Evolutionary conservation across 1,140 invertebrate genomes (phyloP), one percentile per base, ranked within the genome.

Genomic region (Diabrotica virgifera): DNA sequence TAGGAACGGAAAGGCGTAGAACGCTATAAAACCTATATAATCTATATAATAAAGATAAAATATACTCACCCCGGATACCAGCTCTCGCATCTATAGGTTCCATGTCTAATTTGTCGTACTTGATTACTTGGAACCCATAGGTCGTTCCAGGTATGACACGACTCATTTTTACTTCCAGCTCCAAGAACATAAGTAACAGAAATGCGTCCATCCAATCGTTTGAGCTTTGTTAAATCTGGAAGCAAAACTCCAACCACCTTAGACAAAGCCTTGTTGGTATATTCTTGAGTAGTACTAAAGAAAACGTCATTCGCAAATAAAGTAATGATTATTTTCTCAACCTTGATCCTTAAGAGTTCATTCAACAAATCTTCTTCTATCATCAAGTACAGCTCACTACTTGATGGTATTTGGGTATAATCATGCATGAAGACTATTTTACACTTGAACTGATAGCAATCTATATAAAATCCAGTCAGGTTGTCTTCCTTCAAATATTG

Each of bases 231-330:
- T 0, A 46, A 46, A 8, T n/a, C 5, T 8, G 40, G 40, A n/a
- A 46, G 4, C 4, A 6, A 5, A 10, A 46, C 40, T 10, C 40
- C 40, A 10, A 46, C n/a, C 8, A 46, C n/a, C 4, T 10, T 46
- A 10, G 40, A 46, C 8, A 46, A 46, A 10, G 40, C 8, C n/a
- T 3, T n/a, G 5, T 36, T 37, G 36, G 8, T 13, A 5, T 12
- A 24, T 10, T 37, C n/a, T 7, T 8, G 13, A 5, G 50, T 14
- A 24, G 57, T 9, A 2, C 53, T 51, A n/a, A 65, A 51, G 6
- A 65, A 51, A 36, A 46, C 46, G n/a, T 59, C 14, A 24, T 59
- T 59, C 11, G 37, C 38, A 13, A 65, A 36, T 11, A 38, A 14
- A 13, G 52, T 53, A 14, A 59, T 13, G 5, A 53, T 65, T 8